Evolutionary conservation across 2,113 vertebrate genomes (phyloP), one percentile per base, ranked within the genome.

Genomic region (Ophiodon elongatus): DNA sequence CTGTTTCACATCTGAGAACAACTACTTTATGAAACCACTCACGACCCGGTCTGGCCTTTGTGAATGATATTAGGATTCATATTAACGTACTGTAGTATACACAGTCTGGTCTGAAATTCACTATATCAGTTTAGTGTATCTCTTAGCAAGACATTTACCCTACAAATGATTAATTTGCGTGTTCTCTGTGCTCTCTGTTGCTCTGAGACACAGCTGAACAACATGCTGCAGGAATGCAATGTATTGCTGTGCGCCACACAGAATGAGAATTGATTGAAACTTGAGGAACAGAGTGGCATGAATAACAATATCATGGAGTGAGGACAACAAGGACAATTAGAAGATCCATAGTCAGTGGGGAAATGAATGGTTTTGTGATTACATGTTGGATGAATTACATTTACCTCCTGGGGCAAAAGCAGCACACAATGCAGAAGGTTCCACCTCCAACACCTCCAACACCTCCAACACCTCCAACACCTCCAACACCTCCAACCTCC

Each of bases 141-240:
- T 73, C 10, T 66, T 59, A 31, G 33, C 33, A 43, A 69, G 66
- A 71, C 79, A 67, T 54, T 83, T n/a, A 80, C 52, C 10, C 6
- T 27, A 19, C 68, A 57, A 33, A 68, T 35, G 52, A 77, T 15
- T 71, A 0, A 79, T 65, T 50, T 21, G 57, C 11, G 45, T 65
- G 63, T 80, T 65, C 65, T 83, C 45, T 68, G 21, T 77, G 73
- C 21, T 63, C 62, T 60, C 31, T 25, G 52, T 29, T 19, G 35
- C 68, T 41, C 57, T 37, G 41, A 78, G 73, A 83, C 68, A 39
- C 35, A n/a, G n/a, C 81, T 80, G 80, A 52, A 79, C 41, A 64
- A 73, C 79, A 74, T 50, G 54, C 60, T 14, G 7, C 29, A 25
- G 65, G 74, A 67, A 84, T 84, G 31, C 11, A 50, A 75, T 89